Percentiles rank a stretch among this genome's conserved stretches.
Conservation (phyloP, 2,888 invertebrate species). For the Agrochola macilenta region DNA sequence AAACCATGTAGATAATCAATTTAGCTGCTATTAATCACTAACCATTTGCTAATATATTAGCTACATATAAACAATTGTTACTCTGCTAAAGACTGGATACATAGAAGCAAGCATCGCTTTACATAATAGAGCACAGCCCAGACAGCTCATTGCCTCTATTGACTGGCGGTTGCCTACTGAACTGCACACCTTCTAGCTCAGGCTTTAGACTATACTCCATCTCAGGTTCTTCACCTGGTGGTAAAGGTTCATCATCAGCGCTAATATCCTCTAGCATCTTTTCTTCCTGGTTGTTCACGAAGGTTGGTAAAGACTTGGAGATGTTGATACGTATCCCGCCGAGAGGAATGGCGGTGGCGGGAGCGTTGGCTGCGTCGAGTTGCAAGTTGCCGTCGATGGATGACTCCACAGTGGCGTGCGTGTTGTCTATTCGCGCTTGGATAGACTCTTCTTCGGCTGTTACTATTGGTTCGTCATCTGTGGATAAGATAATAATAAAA, state of each 20-base stretch:
- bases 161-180: conserved; percentile 93
- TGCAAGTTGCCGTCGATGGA: conserved; percentile 95
- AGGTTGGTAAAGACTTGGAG: conserved; percentile 91
- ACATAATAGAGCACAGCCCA: conserved; percentile 97
- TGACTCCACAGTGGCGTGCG: conserved; percentile 90
- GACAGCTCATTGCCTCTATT: conserved; percentile 95
- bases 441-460: conserved; percentile 84
- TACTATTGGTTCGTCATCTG: conserved; percentile 90
- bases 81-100: conserved; percentile 20
- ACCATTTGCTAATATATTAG: neutral
- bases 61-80: conserved; percentile 6
- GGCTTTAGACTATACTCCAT: conserved; percentile 92
- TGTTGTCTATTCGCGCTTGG: conserved; percentile 85
- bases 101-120: neutral
- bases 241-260: conserved; percentile 89
- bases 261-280: conserved; percentile 79
- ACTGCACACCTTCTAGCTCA: conserved; percentile 91
- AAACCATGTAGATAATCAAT: neutral
- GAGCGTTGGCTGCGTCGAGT: conserved; percentile 87
- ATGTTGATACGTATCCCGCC: conserved; percentile 96
- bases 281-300: conserved; percentile 70
- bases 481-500: neutral
- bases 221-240: conserved; percentile 90
- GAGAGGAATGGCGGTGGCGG: conserved; percentile 80
- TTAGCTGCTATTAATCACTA: conserved; percentile 3